Evolutionary conservation across 2,888 invertebrate genomes (phyloP).

Genomic region (Agrilus biguttatus): DNA sequence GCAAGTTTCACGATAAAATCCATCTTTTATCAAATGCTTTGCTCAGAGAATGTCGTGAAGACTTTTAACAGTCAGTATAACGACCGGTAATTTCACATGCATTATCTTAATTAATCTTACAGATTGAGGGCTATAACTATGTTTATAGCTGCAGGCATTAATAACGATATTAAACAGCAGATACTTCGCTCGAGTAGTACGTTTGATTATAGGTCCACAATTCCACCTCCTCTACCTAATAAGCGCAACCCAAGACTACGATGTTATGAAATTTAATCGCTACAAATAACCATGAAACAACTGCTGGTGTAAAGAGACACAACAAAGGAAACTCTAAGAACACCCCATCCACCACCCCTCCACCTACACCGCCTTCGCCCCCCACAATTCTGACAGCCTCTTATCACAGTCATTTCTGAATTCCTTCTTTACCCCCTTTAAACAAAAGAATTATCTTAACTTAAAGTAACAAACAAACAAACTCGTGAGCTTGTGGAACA

Average conservation of each 20-base stretch:
- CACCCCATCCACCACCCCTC: too few relatives aligned
- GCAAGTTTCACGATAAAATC: not conserved
- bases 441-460: not conserved
- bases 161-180: slow-evolving; percentile 23
- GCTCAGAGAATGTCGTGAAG: slow-evolving; percentile 10
- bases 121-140: slow-evolving; percentile 23
- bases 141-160: slow-evolving; percentile 21
- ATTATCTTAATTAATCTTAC: slow-evolving; percentile 27
- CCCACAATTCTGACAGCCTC: too few relatives aligned
- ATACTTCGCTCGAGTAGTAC: slow-evolving; percentile 16
- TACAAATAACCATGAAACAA: slow-evolving; percentile 4
- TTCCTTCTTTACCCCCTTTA: not conserved
- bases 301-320: slow-evolving; percentile 1
- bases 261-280: slow-evolving; percentile 1
- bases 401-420: too few relatives aligned
- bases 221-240: not conserved
- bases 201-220: too few relatives aligned
- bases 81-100: slow-evolving; percentile 17
- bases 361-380: too few relatives aligned
- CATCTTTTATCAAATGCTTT: slow-evolving; percentile 3
- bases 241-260: not conserved
- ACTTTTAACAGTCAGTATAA: slow-evolving; percentile 7
- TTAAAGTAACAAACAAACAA: too few relatives aligned
- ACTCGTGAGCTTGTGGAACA: too few relatives aligned
- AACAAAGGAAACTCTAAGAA: not conserved